Base-by-base conservation (phyloP, 2,113 vertebrate species). In the Erpornis zantholeuca region DNA sequence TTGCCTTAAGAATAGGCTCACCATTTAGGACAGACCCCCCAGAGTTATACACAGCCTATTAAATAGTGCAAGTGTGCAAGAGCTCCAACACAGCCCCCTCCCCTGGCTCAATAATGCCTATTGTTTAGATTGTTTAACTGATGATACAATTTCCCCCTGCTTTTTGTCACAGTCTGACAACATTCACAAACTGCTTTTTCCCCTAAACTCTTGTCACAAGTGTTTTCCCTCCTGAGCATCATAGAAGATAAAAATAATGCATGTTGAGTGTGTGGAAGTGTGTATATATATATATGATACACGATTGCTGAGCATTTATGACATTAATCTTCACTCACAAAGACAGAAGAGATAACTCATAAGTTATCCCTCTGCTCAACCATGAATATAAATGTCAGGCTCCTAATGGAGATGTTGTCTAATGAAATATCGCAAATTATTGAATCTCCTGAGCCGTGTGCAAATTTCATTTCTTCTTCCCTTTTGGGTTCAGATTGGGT, bases 271-370 rank as follows among this genome's bases (percentile, higher is more conserved):
- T 92, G 56, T 86, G 14, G 78, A 89, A 95, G 70, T 93, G 60
- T 91, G 42, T 91, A 9, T 92, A 36, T 88, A 38, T 88, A 81
- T 82, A 64, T 65, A 79, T 87, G 94, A 91, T 92, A 96, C 96
- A 96, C 1, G 88, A 90, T 86, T 85, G 87, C 88, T 68, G 84
- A 94, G 86, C 84, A 2, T 93, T 97, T 96, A 87, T 96, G 95
- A 96, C 94, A 96, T 97, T 95, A 97, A 96, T 97, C 91, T 97
- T 97, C 88, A 88, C 92, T 97, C 92, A 88, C 80, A 76, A 86
- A 97, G 96, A 96, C 93, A 94, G 95, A 94, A 93, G 86, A 95
- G 92, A 95, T 88, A 96, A 94, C 86, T 95, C 94, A 82, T 86
- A 95, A 97, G 72, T 94, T 96, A 88, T 96, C 91, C 38, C 75